Evolutionary conservation across 2,113 vertebrate species (phyloP), one percentile per base, ranked within the genome.

Genomic region (Heteronetta atricapilla): DNA sequence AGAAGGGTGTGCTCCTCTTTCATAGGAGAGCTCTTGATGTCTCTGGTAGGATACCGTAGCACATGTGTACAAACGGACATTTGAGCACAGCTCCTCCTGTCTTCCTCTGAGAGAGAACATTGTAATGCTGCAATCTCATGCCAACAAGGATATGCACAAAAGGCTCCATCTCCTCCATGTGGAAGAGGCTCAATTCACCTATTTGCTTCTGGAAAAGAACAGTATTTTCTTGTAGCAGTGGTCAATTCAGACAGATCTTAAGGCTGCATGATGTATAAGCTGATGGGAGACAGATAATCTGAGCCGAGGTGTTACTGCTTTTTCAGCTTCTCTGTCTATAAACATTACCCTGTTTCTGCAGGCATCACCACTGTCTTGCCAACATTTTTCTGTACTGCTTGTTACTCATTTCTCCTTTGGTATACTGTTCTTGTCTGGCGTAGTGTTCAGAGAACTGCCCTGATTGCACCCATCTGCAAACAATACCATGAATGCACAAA

Each of bases 1-100:
- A 92, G 20, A 50, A 11, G 12, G 13, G 1, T 8, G 8, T 70
- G 46, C 20, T 91, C 4, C 75, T 60, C 0, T 0, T 14, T 1
- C 1, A 11, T 36, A 28, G 55, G 38, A 23, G 5, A 59, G 16
- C 33, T 60, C 14, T n/a, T 87, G 31, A 28, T 64, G 2, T 55
- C 48, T 58, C 36, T 86, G 38, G 13, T 69, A 44, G 21, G n/a
- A 52, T 31, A 48, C 23, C 22, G n/a, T 22, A 52, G 21, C 13
- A 5, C 3, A 17, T 0, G 0, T 7, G 8, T 53, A 50, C 19
- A 33, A 70, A 53, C 15, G 36, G 16, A 22, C 0, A 3, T 58
- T 7, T 6, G 15, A 80, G 34, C 10, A 48, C 34, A 48, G 40
- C 28, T 69, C 38, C 28, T 42, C 4, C 26, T 4, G 0, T 48